A percentile compares a stretch with the other conserved stretches of the same genome.
These are phyloP conservation scores for Diarsia rubi DNA, from an alignment of 2,888 invertebrate genomes.

Conservation along the genomic window DNA sequence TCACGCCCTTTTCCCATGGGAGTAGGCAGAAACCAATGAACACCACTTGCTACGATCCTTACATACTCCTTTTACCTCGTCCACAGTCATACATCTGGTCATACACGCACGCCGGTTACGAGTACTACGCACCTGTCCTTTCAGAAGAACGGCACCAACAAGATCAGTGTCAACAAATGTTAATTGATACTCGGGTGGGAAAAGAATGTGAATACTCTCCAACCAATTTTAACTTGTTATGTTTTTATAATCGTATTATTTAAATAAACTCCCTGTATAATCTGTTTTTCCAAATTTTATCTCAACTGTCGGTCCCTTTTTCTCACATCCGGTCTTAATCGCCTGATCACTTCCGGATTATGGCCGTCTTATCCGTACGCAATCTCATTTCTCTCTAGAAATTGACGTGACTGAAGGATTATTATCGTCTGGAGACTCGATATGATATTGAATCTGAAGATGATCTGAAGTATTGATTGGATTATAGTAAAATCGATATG, in stretches of 20 bases:
- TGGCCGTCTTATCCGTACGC: constrained; percentile 19
- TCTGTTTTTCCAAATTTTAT: constrained; percentile 19
- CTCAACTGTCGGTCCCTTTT: background rate
- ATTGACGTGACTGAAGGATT: constrained; percentile 21
- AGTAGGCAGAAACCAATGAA: too few relatives aligned
- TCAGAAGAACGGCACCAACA: too few relatives aligned
- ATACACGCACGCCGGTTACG: too few relatives aligned
- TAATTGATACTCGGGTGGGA: background rate
- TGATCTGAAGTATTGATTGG: background rate
- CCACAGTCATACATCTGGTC: too few relatives aligned
- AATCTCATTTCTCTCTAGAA: constrained; percentile 27
- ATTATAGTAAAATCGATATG: background rate
- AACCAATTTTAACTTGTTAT: too few relatives aligned
- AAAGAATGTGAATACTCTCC: background rate
- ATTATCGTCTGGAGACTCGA: constrained; percentile 2
- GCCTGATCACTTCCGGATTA: constrained; percentile 27
- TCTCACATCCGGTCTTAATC: constrained; percentile 5
- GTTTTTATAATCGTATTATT: background rate
- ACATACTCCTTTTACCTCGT: too few relatives aligned
- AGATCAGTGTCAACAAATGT: too few relatives aligned
- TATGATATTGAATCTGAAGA: background rate
- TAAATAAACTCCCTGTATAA: background rate
- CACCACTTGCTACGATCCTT: too few relatives aligned
- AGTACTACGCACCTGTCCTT: too few relatives aligned
- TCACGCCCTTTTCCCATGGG: too few relatives aligned